Base-by-base conservation (phyloP, 2,797 vertebrate genomes). In the Apogon talboti region DNA sequence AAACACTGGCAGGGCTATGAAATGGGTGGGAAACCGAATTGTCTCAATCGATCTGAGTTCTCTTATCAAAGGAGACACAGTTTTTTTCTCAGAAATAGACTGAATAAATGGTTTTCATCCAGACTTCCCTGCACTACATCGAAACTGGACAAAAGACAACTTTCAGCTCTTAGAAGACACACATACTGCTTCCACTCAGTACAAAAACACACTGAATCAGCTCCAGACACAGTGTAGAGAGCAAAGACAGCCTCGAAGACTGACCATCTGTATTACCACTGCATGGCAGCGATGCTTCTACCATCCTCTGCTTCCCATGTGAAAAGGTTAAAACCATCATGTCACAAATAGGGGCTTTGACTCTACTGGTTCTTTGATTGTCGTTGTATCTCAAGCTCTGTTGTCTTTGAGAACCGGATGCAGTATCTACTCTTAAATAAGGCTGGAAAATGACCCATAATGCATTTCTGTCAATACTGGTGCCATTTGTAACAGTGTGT, bases 401-500 rank as follows among this genome's bases (percentile, higher is more conserved):
- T 61, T 59, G 33, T 58, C 18, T 19, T 37, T 51, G 45, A 79
- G 33, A 74, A 56, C 69, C 61, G 57, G 70, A 59, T n/a, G 46
- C 65, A 66, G 51, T 55, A 45, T 70, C 30, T 75, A 41, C 40
- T 71, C 48, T 18, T 54, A 24, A 58, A 47, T 49, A 42, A 46
- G 30, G 64, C 62, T 74, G 49, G 67, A 69, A 46, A 41, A 50
- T 38, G 61, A 79, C 66, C 76, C 67, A 44, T 69, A 18, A 77
- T 68, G 74, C 73, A 72, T 80, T 79, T 79, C 55, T 82, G 56
- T 71, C 24, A 37, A 48, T 76, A 71, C 69, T 18, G 55, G 82
- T 91, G 87, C 87, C 88, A 90, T 83, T 86, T 54, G 61, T 74
- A 62, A 65, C 35, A 5, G 59, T 53, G 69, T 84, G 55, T 69